Evolutionary conservation across 2,797 vertebrate species (phyloP).

Genomic region (Phrynocephalus vlangalii): DNA sequence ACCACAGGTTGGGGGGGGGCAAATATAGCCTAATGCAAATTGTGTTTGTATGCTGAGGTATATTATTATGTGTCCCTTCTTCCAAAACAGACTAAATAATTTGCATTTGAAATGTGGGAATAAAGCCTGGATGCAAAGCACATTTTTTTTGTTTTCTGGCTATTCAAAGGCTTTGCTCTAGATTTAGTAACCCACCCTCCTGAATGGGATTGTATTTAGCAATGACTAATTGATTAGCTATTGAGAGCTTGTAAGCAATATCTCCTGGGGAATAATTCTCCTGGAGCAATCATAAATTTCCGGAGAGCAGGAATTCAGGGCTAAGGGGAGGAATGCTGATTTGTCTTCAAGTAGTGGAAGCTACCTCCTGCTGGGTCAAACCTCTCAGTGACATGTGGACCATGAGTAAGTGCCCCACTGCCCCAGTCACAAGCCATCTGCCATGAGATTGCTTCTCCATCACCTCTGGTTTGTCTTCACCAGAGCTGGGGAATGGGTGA

Average conservation of each 20-base stretch:
- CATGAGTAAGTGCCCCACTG: no score
- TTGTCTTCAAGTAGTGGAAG: background rate
- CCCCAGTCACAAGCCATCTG: no score
- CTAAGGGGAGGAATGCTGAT: no score
- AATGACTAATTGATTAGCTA: conserved; percentile 16
- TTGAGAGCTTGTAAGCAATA: background rate
- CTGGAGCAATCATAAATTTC: no score
- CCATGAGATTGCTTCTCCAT: no score
- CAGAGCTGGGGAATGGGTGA: no score
- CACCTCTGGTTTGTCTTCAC: no score
- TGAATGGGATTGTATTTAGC: conserved; percentile 55
- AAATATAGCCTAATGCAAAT: conserved; percentile 51
- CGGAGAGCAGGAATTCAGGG: background rate
- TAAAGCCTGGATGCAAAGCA: conserved; percentile 59
- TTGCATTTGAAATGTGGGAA: conserved; percentile 56
- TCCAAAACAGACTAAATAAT: no score
- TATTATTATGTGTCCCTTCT: conserved; percentile 28
- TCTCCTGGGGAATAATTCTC: background rate
- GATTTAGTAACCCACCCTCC: conserved; percentile 56
- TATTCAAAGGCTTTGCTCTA: conserved; percentile 67
- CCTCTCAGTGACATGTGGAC: no score
- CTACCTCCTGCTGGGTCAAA: no score
- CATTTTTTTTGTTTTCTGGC: conserved; percentile 59
- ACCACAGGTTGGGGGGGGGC: conserved; percentile 70
- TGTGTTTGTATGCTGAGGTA: conserved; percentile 61